Evolutionary conservation across 1,140 invertebrate genomes (phyloP), one percentile per base, ranked within the genome.

Genomic region (Scaptomyza montana): DNA sequence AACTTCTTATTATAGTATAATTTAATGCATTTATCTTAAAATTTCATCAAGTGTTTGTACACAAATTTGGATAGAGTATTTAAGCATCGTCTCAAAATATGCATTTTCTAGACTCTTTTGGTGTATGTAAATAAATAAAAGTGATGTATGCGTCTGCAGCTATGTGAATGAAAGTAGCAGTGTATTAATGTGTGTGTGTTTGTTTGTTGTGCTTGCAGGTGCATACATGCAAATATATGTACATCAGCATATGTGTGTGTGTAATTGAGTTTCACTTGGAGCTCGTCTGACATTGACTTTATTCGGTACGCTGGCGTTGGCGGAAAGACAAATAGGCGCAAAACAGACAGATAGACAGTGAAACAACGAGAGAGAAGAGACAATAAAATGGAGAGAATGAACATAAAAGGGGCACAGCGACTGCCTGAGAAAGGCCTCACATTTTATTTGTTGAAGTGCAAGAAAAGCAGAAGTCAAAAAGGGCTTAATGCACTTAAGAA

Each of bases 221-320:
- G 61, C 43, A 9, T 6, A 28, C 51, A 30, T 46, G 55, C 51
- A 55, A 50, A 41, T 41, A 41, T 41, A 12, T 12, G 12, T 41
- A 12, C 10, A 43, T 12, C 21, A 2, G 3, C 21, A 43, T n/a
- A 12, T n/a, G 39, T 43, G 39, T 43, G 51, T 25, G 75, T 78
- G 68, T 85, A 85, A 85, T 85, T 85, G 80, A 85, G 80, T 85
- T 85, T 84, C 80, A 77, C 66, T 75, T 69, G 74, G 43, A 64
- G 56, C 57, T 62, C 46, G 63, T 36, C 69, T 85, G 80, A 85
- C 80, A 85, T 85, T 85, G 80, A 85, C 80, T 85, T 82, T 65
- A 82, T 82, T 82, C 75, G 67, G 62, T 41, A 62, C 63, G 64
- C 64, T 71, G 61, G 8, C 33, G 33, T 47, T 66, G 78, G 43